phyloP scores from a whole-genome alignment of 2,113 vertebrate species.

The Orcinus orca region DNA sequence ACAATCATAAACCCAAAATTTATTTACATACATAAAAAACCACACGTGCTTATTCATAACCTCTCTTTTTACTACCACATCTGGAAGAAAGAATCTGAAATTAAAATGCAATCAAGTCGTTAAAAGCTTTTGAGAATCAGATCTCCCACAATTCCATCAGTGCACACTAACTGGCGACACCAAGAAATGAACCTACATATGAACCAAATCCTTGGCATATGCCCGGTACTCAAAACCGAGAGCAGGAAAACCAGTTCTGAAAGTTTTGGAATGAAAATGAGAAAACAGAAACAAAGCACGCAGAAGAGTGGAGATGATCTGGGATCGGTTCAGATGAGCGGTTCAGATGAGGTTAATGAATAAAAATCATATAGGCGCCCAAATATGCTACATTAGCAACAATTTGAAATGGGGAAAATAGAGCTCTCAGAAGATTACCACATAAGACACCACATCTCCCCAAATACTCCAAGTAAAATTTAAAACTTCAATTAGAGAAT shows the following conservation, averaged over 20 bases:
- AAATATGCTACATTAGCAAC: slow-evolving; percentile 1
- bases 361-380: background rate
- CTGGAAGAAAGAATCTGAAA: slow-evolving; percentile 42
- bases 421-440: slow-evolving; percentile 33
- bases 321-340: background rate
- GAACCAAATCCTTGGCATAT: background rate
- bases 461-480: slow-evolving; percentile 40
- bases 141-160: background rate
- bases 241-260: slow-evolving; percentile 3
- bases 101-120: background rate
- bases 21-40: background rate
- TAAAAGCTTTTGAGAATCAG: background rate
- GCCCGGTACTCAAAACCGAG: background rate
- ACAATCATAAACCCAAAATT: slow-evolving; percentile 40
- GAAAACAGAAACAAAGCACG: background rate
- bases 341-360: background rate
- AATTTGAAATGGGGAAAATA: slow-evolving; percentile 21
- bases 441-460: slow-evolving; percentile 10
- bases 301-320: background rate
- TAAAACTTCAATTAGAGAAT: slow-evolving; percentile 5
- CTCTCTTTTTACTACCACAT: slow-evolving; percentile 5
- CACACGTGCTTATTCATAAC: background rate
- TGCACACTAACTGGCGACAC: background rate
- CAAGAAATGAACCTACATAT: slow-evolving; percentile 31
- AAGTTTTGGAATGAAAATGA: slow-evolving; percentile 32